These are phyloP conservation scores for Lissocephala sabroskyi DNA, from an alignment of 2,888 invertebrate genomes.

Conservation along the genomic window DNA sequence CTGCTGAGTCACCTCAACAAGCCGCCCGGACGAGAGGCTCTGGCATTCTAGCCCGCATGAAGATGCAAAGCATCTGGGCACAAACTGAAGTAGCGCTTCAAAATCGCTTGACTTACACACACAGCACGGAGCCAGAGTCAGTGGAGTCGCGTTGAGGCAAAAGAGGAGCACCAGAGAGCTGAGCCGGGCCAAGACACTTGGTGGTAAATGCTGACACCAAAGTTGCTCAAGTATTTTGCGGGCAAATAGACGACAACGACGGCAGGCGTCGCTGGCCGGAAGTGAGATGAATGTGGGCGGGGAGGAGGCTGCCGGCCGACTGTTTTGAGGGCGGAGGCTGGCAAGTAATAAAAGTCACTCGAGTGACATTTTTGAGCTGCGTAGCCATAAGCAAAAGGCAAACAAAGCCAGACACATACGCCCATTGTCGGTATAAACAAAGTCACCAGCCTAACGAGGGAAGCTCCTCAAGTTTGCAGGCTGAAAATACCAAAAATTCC, in stretches of 20 bases:
- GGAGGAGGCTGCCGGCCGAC: no score
- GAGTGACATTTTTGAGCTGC: conserved; percentile 64
- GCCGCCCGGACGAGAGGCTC: no score
- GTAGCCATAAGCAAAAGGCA: conserved; percentile 49
- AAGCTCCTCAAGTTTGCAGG: no score
- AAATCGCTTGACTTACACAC: conserved; percentile 47
- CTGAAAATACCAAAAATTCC: no score
- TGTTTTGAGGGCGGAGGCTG: background rate
- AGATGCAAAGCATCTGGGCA: conserved; percentile 5
- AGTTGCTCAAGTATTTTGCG: conserved; percentile 58
- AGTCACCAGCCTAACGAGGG: no score
- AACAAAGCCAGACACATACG: conserved; percentile 37
- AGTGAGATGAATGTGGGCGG: background rate
- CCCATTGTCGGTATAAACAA: no score
- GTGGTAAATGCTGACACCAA: conserved; percentile 64
- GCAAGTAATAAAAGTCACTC: conserved; percentile 59
- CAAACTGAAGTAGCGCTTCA: conserved; percentile 57
- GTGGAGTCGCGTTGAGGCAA: background rate
- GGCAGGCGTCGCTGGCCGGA: conserved; percentile 1
- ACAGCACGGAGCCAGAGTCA: conserved; percentile 9
- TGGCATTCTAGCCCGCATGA: no score
- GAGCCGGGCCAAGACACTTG: conserved; percentile 31
- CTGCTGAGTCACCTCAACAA: no score
- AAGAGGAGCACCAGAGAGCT: no score
- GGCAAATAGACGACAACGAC: conserved; percentile 49